These are phyloP conservation scores for Neoscelio sp. DNA, from an alignment of 2,888 invertebrate genomes.

Conservation along the genomic window DNA sequence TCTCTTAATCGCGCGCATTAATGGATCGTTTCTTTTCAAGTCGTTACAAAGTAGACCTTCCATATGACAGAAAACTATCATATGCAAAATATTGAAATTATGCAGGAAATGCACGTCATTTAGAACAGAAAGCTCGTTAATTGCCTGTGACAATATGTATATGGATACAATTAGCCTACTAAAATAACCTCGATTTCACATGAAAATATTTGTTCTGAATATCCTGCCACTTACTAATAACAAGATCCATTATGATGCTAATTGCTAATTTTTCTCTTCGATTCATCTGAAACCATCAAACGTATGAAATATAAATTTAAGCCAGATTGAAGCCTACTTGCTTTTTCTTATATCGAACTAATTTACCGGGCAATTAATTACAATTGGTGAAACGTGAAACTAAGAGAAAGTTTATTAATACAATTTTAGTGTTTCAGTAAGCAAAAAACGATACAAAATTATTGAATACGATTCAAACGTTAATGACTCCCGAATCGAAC, in stretches of 20 bases:
- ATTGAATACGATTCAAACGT: too few species aligned
- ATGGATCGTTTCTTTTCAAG: slow-evolving; percentile 33
- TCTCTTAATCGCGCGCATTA: slow-evolving; percentile 49
- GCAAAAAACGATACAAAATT: too few species aligned
- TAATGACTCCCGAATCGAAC: too few species aligned
- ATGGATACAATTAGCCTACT: slow-evolving; percentile 65
- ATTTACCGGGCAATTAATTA: too few species aligned
- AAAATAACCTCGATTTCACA: slow-evolving; percentile 65
- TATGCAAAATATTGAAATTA: slow-evolving; percentile 36
- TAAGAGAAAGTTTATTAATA: too few species aligned
- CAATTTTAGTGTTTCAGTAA: too few species aligned
- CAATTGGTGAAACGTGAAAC: too few species aligned
- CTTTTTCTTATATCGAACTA: too few species aligned
- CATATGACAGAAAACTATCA: slow-evolving; percentile 5
- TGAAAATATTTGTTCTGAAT: slow-evolving; percentile 55
- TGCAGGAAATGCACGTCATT: slow-evolving; percentile 53
- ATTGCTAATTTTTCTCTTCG: slow-evolving; percentile 20
- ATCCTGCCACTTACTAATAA: slow-evolving; percentile 37
- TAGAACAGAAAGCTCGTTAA: slow-evolving; percentile 63
- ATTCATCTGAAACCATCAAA: too few species aligned
- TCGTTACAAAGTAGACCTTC: slow-evolving; percentile 37
- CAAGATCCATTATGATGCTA: slow-evolving; percentile 29
- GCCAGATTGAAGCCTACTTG: too few species aligned
- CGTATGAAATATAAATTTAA: too few species aligned
- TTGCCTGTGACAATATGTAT: slow-evolving; percentile 63